Percentiles rank a stretch among this genome's conserved stretches.
phyloP scores from a whole-genome alignment of 2,113 vertebrate genomes.

The Sceloporus undulatus region DNA sequence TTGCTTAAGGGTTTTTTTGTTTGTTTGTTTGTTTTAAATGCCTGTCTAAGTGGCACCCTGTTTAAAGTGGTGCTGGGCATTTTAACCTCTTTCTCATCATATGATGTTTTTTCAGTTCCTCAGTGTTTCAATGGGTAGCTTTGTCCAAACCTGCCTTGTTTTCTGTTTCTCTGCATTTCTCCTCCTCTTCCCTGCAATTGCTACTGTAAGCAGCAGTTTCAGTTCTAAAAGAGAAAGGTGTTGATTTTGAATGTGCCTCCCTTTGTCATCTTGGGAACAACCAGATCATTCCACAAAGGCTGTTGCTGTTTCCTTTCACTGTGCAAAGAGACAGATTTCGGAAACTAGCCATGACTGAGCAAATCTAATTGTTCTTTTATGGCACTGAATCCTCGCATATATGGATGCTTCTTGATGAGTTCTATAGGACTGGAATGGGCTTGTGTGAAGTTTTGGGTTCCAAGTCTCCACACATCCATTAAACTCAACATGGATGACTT shows the following conservation, averaged over 20 bases:
- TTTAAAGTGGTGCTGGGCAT: constrained; percentile 16
- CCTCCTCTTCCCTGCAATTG: neutral
- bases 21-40: neutral
- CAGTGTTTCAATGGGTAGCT: constrained; percentile 1
- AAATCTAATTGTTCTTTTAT: neutral
- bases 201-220: constrained; percentile 6
- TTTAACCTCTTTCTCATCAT: constrained; percentile 22
- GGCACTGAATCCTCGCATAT: neutral
- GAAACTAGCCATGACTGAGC: neutral
- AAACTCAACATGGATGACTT: neutral
- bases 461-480: neutral
- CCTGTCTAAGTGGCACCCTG: neutral
- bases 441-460: neutral
- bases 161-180: constrained; percentile 3
- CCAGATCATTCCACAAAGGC: neutral
- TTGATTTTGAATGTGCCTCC: neutral
- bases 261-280: neutral
- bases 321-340: neutral
- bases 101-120: neutral
- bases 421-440: neutral
- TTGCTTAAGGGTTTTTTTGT: neutral
- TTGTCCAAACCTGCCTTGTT: constrained; percentile 28
- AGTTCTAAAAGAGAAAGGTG: neutral
- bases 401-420: neutral
- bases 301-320: neutral